A percentile compares a stretch with the other conserved stretches of the same genome.
These are phyloP conservation scores for Ctenomys sociabilis DNA, from an alignment of 2,113 vertebrate species.

Conservation along the genomic window DNA sequence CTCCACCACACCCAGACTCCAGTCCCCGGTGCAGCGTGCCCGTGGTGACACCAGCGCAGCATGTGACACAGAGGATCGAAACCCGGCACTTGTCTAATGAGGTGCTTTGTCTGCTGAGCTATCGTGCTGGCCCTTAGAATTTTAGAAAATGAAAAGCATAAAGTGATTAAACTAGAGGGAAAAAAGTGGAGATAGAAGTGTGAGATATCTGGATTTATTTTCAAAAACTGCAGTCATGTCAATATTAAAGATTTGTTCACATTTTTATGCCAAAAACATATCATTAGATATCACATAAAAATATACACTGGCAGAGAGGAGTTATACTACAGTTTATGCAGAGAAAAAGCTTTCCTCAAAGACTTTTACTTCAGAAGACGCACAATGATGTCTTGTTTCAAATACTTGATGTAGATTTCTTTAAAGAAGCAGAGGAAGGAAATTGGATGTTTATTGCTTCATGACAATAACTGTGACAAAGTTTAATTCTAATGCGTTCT, in stretches of 20 bases:
- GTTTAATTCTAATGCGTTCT: background rate
- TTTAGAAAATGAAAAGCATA: slow-evolving; percentile 9
- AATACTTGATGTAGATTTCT: background rate
- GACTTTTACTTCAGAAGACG: background rate
- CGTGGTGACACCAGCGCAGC: accelerated
- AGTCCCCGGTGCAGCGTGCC: too few relatives aligned
- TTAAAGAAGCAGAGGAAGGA: background rate
- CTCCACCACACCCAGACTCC: too few relatives aligned
- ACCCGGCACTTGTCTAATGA: too few relatives aligned
- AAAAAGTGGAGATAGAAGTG: background rate
- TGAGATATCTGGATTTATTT: slow-evolving; percentile 57
- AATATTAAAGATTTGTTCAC: background rate
- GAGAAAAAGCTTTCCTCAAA: background rate
- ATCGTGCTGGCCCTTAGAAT: background rate
- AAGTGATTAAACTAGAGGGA: background rate
- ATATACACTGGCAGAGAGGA: background rate
- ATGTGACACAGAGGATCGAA: too few relatives aligned
- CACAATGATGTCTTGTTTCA: background rate
- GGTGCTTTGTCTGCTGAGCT: too few relatives aligned
- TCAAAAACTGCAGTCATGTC: background rate
- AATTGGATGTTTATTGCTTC: background rate
- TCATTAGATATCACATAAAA: slow-evolving; percentile 2
- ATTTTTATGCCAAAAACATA: slow-evolving; percentile 43
- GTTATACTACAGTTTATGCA: background rate
- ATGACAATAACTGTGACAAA: background rate